Evolutionary conservation across 2,888 invertebrate genomes (phyloP).

Genomic region (Polylopha cassiicola): DNA sequence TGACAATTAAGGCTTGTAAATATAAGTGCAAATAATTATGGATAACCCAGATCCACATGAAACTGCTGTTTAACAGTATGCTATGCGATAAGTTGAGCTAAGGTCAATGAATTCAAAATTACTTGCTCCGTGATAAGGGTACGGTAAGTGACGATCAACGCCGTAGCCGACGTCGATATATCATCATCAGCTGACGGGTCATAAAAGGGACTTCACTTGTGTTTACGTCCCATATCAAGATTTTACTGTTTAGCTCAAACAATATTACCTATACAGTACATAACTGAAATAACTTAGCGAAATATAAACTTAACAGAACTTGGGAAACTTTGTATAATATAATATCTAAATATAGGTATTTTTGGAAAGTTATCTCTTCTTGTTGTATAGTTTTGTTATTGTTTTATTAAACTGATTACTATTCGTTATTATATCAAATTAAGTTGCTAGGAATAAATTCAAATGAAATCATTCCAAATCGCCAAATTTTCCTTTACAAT

Average conservation of each 20-base stretch:
- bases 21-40: too few relatives aligned
- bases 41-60: too few relatives aligned
- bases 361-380: too few relatives aligned
- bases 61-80: constrained; percentile 46
- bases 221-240: constrained; percentile 48
- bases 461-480: not conserved
- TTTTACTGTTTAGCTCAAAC: constrained; percentile 20
- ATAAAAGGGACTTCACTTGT: constrained; percentile 61
- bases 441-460: not conserved
- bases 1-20: too few relatives aligned
- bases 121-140: constrained; percentile 70
- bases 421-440: too few relatives aligned
- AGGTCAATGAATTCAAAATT: constrained; percentile 74
- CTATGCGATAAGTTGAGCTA: constrained; percentile 40
- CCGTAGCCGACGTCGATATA: constrained; percentile 72
- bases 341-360: too few relatives aligned
- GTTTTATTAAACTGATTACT: too few relatives aligned
- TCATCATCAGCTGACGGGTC: constrained; percentile 72
- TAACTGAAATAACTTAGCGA: constrained; percentile 19
- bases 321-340: constrained; percentile 12
- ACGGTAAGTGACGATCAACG: constrained; percentile 74
- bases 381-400: too few relatives aligned
- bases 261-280: constrained; percentile 18
- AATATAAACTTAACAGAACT: constrained; percentile 17
- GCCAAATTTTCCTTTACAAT: not conserved